Evolutionary conservation across 2,797 vertebrate species (phyloP).

Genomic region (Sebastes umbrosus): DNA sequence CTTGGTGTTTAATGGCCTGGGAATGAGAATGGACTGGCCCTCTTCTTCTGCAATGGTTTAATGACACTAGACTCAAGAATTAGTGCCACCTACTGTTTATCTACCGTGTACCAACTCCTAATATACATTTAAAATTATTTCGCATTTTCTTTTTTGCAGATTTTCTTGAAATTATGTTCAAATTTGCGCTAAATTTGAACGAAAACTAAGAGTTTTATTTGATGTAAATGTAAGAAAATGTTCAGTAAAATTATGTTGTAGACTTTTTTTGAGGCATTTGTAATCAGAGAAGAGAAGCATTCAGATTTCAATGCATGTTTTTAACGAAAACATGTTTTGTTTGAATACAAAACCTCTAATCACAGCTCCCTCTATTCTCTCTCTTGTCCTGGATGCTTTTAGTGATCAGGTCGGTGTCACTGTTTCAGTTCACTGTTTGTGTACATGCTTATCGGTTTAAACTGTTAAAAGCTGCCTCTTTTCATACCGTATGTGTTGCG

Average conservation of each 20-base stretch:
- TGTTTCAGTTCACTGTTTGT: not conserved
- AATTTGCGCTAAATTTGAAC: too few species aligned
- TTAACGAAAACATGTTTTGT: slow-evolving; percentile 1
- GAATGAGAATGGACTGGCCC: too few species aligned
- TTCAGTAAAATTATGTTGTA: not conserved
- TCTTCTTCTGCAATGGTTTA: too few species aligned
- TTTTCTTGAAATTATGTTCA: too few species aligned
- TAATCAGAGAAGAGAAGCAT: not conserved
- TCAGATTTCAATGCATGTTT: not conserved
- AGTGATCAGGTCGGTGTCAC: not conserved
- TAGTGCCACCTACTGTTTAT: too few species aligned
- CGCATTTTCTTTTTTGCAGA: too few species aligned
- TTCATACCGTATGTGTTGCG: not conserved
- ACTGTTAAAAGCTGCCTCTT: slow-evolving; percentile 30
- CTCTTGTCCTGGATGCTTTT: not conserved
- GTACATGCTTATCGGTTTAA: slow-evolving; percentile 4
- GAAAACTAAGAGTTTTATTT: not conserved
- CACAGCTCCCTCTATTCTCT: not conserved
- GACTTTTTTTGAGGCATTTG: not conserved
- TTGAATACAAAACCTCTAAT: slow-evolving; percentile 8
- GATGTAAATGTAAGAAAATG: not conserved
- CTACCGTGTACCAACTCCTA: too few species aligned
- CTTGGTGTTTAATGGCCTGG: too few species aligned
- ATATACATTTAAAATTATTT: too few species aligned
- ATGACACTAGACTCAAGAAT: too few species aligned